phyloP scores from a whole-genome alignment of 2,888 invertebrate genomes.

The Pyrgus malvae region DNA sequence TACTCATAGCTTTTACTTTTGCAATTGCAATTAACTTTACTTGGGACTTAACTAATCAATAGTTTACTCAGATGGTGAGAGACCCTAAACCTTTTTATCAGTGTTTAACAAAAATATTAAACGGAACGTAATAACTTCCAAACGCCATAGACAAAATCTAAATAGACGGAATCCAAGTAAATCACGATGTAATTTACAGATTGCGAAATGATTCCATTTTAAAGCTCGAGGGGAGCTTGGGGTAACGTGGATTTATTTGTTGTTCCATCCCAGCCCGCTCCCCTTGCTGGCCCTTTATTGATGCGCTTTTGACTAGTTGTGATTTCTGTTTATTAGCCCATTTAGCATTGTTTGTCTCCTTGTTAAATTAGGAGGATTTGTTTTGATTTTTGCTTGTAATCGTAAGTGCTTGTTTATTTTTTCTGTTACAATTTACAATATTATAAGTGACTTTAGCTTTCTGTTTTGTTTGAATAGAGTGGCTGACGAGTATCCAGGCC shows the following conservation, averaged over 20 bases:
- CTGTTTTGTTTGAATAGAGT: no score
- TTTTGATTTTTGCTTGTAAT: slow-evolving; percentile 28
- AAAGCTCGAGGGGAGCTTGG: slow-evolving; percentile 45
- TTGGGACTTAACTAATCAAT: no score
- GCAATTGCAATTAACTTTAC: no score
- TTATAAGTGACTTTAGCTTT: no score
- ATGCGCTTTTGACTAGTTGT: slow-evolving; percentile 76
- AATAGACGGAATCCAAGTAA: slow-evolving; percentile 30
- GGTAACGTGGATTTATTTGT: slow-evolving; percentile 61
- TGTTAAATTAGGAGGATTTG: slow-evolving; percentile 37
- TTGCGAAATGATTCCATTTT: slow-evolving; percentile 39
- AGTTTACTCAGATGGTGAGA: no score
- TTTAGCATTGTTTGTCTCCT: slow-evolving; percentile 59
- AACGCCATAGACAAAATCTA: no score
- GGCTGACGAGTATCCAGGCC: no score
- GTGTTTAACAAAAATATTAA: background rate
- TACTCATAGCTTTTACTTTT: no score
- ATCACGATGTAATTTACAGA: slow-evolving; percentile 29
- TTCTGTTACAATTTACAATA: no score
- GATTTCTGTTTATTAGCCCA: slow-evolving; percentile 73
- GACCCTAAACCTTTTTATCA: no score
- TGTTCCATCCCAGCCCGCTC: slow-evolving; percentile 50
- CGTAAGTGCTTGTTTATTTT: background rate
- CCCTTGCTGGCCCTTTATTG: slow-evolving; percentile 62
- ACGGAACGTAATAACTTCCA: no score